These are phyloP conservation scores for Ascaphus truei DNA, from an alignment of 2,113 vertebrate genomes.

Conservation along the genomic window DNA sequence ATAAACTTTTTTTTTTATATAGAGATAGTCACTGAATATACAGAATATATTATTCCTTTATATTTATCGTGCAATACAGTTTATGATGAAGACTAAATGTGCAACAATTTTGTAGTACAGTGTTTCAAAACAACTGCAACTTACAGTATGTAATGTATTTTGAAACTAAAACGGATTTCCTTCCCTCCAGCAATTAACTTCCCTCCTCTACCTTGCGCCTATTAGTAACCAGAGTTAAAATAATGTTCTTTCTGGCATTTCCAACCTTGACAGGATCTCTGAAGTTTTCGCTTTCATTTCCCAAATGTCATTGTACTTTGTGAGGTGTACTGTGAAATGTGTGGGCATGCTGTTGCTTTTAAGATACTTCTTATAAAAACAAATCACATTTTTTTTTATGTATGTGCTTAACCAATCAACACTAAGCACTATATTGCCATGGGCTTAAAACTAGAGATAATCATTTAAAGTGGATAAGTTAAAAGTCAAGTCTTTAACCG, in stretches of 20 bases:
- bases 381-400: conserved; percentile 10
- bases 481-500: conserved; percentile 26
- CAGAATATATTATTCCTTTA: no score
- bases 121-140: no score
- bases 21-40: no score
- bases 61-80: no score
- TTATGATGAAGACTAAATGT: no score
- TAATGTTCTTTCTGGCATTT: conserved; percentile 33
- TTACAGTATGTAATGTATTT: no score
- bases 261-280: conserved; percentile 28
- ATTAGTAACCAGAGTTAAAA: conserved; percentile 22
- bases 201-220: background rate
- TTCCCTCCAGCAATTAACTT: conserved; percentile 1
- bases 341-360: conserved; percentile 13
- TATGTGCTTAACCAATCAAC: conserved; percentile 2
- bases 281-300: conserved; percentile 30
- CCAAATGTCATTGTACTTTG: conserved; percentile 32
- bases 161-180: no score
- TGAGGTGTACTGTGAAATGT: conserved; percentile 24
- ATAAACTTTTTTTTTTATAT: no score
- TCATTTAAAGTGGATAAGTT: conserved; percentile 30
- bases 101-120: no score
- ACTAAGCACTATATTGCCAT: conserved; percentile 11
- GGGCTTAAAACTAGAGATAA: conserved; percentile 27
- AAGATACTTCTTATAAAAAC: conserved; percentile 28